A percentile compares a stretch with the other conserved stretches of the same genome.
phyloP scores from a whole-genome alignment of 2,797 vertebrate genomes.

The Malacoraja senta region DNA sequence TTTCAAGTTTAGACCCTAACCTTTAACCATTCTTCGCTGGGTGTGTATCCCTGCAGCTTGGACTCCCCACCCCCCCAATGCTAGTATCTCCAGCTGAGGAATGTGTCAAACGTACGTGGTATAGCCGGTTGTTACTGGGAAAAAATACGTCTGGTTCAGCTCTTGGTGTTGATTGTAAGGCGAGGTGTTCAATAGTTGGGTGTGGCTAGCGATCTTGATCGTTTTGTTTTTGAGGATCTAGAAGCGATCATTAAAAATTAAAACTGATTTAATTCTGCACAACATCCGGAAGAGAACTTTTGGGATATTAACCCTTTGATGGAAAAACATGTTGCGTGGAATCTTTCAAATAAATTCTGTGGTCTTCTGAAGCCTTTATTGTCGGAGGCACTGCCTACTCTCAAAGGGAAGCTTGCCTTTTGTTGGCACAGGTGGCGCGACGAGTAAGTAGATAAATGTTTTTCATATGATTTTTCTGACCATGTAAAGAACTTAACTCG shows the following conservation, averaged over 20 bases:
- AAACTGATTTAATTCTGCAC: not conserved
- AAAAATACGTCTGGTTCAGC: not conserved
- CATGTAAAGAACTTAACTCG: not conserved
- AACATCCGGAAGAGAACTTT: not conserved
- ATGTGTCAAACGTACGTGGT: not conserved
- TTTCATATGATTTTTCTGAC: not conserved
- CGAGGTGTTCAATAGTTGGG: not conserved
- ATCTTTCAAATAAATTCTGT: not conserved
- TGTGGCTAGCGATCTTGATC: conserved; percentile 1
- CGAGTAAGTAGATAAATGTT: not conserved
- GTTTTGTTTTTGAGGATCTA: not conserved
- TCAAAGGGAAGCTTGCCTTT: not conserved
- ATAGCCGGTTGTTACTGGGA: not conserved
- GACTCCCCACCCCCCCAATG: not conserved
- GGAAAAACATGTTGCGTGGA: not conserved
- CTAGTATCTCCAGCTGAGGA: not conserved
- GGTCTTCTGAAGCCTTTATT: not conserved
- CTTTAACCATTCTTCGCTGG: not conserved
- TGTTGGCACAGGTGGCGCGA: not conserved
- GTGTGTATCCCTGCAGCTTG: not conserved
- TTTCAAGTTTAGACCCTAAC: not conserved
- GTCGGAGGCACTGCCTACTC: not conserved
- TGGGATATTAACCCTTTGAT: not conserved
- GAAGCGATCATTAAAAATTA: not conserved
- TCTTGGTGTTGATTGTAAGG: not conserved